phyloP scores from a whole-genome alignment of 2,113 vertebrate species.

The Scomber scombrus region DNA sequence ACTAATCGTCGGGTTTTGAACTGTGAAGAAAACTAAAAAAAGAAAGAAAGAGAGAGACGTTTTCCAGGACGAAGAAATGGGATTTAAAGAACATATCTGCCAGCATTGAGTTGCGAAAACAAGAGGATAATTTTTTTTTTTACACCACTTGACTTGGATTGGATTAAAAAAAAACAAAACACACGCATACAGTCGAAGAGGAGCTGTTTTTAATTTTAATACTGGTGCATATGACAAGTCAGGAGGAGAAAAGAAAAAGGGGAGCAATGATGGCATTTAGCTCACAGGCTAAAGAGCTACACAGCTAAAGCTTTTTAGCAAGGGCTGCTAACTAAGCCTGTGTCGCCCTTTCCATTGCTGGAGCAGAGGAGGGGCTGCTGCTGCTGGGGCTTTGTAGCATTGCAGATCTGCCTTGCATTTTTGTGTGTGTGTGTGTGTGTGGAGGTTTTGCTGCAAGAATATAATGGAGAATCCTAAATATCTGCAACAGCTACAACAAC shows the following conservation, averaged over 20 bases:
- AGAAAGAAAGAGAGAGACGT: conserved; percentile 32
- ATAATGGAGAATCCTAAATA: conserved; percentile 73
- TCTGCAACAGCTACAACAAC: conserved; percentile 58
- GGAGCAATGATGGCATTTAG: conserved; percentile 60
- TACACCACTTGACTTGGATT: conserved; percentile 8
- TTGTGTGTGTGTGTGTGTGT: conserved; percentile 23
- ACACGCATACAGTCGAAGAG: neutral
- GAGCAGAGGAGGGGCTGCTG: conserved; percentile 84
- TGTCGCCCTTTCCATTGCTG: conserved; percentile 79
- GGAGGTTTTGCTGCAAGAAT: conserved; percentile 70
- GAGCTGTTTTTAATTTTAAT: neutral
- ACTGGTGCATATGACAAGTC: conserved; percentile 16
- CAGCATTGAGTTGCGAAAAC: conserved; percentile 63
- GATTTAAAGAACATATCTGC: conserved; percentile 74
- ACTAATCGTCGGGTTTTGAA: conserved; percentile 38
- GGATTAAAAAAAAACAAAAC: conserved; percentile 15
- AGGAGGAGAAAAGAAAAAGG: neutral
- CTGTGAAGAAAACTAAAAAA: conserved; percentile 53
- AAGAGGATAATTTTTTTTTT: conserved; percentile 47
- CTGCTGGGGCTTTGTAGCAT: conserved; percentile 82
- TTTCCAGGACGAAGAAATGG: conserved; percentile 68
- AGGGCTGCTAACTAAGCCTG: conserved; percentile 77
- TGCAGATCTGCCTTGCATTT: conserved; percentile 81
- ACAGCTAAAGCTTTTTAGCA: conserved; percentile 69
- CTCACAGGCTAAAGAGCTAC: conserved; percentile 49